Evolutionary conservation across 2,888 invertebrate genomes (phyloP).

Genomic region (Zygogramma bicolorata): DNA sequence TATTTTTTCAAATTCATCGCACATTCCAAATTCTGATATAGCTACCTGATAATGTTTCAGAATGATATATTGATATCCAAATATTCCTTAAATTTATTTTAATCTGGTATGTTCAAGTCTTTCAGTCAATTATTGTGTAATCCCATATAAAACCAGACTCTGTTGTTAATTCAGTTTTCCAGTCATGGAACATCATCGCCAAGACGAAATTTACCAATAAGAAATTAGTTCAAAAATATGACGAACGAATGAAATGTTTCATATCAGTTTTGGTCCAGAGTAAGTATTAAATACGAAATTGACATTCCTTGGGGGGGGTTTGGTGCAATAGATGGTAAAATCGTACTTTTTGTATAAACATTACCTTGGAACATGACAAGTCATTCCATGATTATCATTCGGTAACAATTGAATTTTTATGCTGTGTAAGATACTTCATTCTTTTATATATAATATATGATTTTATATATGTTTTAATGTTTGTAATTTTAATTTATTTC

Average conservation of each 20-base stretch:
- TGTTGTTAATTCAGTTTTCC: not conserved
- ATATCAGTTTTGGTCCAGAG: not conserved
- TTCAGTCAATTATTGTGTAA: too few species aligned
- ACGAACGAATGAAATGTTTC: too few species aligned
- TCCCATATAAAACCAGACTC: not conserved
- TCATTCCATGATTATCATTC: conserved; percentile 32
- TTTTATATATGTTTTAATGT: conserved; percentile 37
- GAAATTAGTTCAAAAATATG: too few species aligned
- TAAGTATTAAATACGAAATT: conserved; percentile 52
- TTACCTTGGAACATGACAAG: conserved; percentile 22
- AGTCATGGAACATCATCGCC: not conserved
- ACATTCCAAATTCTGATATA: conserved; percentile 41
- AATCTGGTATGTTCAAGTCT: too few species aligned
- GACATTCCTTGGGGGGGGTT: conserved; percentile 48
- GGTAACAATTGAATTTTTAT: conserved; percentile 19
- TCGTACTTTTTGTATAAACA: conserved; percentile 38
- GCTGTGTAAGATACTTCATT: conserved; percentile 19
- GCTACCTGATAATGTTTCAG: not conserved
- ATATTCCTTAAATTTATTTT: too few species aligned
- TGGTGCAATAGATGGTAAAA: conserved; percentile 50
- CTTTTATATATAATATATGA: conserved; percentile 24
- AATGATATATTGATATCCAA: not conserved
- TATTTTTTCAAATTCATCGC: not conserved
- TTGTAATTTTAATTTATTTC: conserved; percentile 41
- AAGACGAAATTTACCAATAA: too few species aligned